Percentiles rank a stretch among this genome's conserved stretches.
phyloP scores from a whole-genome alignment of 1,140 invertebrate species.

The Lerema accius region DNA sequence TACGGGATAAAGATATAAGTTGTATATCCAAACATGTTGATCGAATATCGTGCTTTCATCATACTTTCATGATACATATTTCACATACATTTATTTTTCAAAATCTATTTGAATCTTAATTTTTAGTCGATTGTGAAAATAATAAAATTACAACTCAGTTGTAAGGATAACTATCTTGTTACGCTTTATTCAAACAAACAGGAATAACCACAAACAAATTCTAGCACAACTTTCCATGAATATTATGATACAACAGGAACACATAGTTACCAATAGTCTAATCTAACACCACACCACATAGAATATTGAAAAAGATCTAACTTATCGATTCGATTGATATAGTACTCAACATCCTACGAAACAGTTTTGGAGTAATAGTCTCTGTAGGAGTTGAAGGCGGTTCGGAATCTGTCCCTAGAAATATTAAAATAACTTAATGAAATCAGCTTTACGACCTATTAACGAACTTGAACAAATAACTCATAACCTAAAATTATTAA shows the following conservation, averaged over 20 bases:
- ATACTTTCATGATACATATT: no score
- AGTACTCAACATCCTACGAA: slow-evolving; percentile 73
- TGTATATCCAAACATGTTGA: no score
- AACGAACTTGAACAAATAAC: no score
- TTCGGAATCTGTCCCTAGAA: slow-evolving; percentile 46
- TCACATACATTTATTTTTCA: no score
- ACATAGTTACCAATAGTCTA: neutral
- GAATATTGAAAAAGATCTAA: slow-evolving; percentile 52
- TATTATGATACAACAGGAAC: neutral
- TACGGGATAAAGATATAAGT: no score
- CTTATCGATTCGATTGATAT: slow-evolving; percentile 69
- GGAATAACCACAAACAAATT: neutral
- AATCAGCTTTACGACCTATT: neutral
- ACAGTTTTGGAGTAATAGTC: slow-evolving; percentile 48
- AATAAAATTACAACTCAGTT: no score
- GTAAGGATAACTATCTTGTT: no score
- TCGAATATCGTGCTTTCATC: no score
- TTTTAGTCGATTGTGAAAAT: no score
- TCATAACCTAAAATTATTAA: no score
- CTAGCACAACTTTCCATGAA: neutral
- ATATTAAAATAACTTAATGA: slow-evolving; percentile 18
- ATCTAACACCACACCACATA: slow-evolving; percentile 5
- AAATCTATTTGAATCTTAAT: no score
- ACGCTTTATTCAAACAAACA: neutral
- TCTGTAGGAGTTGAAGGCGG: slow-evolving; percentile 41